These are phyloP conservation scores for Cheirogaleus medius DNA, from an alignment of 2,113 vertebrate species.

Conservation along the genomic window DNA sequence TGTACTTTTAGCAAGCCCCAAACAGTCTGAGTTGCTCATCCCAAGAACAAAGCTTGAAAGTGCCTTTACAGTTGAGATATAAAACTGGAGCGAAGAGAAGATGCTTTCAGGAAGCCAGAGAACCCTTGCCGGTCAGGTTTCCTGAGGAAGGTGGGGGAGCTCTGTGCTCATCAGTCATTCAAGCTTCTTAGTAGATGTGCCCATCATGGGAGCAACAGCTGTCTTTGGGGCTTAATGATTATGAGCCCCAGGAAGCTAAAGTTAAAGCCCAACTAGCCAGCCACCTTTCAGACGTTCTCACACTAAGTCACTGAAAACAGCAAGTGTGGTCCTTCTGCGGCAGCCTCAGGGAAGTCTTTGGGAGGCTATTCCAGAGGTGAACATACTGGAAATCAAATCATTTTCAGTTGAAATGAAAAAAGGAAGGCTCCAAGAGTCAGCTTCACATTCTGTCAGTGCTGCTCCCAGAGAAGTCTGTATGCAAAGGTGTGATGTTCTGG, in stretches of 20 bases:
- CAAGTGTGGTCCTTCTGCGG: neutral
- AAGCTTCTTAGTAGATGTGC: neutral
- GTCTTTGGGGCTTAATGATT: neutral
- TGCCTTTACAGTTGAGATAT: neutral
- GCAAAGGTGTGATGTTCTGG: conserved; percentile 95
- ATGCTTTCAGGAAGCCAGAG: neutral
- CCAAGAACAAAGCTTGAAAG: neutral
- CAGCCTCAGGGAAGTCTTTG: neutral
- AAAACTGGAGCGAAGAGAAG: neutral
- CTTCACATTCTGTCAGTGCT: conserved; percentile 87
- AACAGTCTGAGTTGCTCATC: neutral
- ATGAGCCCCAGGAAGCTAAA: neutral
- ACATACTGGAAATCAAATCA: neutral
- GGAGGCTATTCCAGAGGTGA: neutral
- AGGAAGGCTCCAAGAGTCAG: neutral
- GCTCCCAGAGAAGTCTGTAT: conserved; percentile 96
- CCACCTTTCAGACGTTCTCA: neutral
- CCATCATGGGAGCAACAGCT: neutral
- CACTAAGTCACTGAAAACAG: neutral
- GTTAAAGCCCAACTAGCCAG: neutral
- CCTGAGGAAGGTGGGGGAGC: neutral
- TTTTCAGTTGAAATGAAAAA: neutral
- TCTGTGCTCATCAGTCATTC: neutral
- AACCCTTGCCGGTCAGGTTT: neutral
- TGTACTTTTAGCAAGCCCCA: neutral